phyloP scores from a whole-genome alignment of 2,888 invertebrate genomes.

The Sinopyrophorus schimmeli region DNA sequence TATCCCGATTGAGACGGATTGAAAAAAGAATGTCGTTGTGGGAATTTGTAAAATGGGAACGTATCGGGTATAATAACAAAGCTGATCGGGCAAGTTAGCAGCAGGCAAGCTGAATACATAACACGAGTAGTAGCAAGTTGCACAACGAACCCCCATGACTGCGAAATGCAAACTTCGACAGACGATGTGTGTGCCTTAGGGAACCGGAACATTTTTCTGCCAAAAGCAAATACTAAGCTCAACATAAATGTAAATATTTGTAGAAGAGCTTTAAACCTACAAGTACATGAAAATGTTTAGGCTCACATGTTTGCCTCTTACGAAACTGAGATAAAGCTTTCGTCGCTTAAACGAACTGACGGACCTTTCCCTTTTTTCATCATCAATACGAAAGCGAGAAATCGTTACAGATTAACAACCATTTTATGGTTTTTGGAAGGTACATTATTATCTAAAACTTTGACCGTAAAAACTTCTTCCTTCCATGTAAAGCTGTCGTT shows the following conservation, averaged over 20 bases:
- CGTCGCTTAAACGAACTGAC: too few relatives aligned
- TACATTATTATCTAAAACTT: too few relatives aligned
- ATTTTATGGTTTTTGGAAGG: too few relatives aligned
- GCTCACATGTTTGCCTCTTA: neutral
- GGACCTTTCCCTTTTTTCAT: too few relatives aligned
- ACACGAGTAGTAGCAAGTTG: slow-evolving; percentile 1
- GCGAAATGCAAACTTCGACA: slow-evolving; percentile 5
- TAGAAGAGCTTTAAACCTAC: slow-evolving; percentile 3
- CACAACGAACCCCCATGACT: slow-evolving; percentile 9
- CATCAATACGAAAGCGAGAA: too few relatives aligned
- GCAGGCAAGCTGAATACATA: slow-evolving; percentile 2
- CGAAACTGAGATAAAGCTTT: slow-evolving; percentile 2
- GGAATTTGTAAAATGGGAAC: slow-evolving; percentile 10
- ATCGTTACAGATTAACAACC: too few relatives aligned
- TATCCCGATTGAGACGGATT: too few relatives aligned
- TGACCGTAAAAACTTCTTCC: too few relatives aligned
- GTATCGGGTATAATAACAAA: slow-evolving; percentile 1
- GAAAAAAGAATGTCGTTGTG: too few relatives aligned
- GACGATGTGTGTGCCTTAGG: neutral
- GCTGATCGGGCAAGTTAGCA: slow-evolving; percentile 6
- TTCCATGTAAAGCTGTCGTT: too few relatives aligned
- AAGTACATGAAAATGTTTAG: slow-evolving; percentile 5
- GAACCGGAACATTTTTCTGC: slow-evolving; percentile 7
- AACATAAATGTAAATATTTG: slow-evolving; percentile 10
- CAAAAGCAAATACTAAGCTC: slow-evolving; percentile 5